Conservation (phyloP, 2,797 vertebrate genomes). For the Tiaroga cobitis region DNA sequence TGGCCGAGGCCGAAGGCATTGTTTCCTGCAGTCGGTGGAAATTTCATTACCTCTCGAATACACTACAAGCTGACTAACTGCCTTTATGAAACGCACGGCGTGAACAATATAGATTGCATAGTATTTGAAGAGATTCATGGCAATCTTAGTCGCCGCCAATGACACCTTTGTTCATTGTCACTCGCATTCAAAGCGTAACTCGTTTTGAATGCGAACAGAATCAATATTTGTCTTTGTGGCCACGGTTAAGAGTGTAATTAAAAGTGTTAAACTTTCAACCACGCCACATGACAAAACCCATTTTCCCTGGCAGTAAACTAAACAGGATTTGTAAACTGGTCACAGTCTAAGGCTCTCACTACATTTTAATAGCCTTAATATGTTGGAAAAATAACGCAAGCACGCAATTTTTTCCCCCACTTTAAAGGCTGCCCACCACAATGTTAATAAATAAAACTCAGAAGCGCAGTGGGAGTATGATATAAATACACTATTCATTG, state of each 20-base stretch:
- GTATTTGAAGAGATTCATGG: conserved; percentile 48
- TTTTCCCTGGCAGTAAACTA: conserved; percentile 44
- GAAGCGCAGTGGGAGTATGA: conserved; percentile 9
- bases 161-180: conserved; percentile 29
- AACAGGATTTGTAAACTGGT: conserved; percentile 50
- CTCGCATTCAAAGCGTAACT: neutral
- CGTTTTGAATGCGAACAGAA: conserved; percentile 8
- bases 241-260: conserved; percentile 64
- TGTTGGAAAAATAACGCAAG: conserved; percentile 26
- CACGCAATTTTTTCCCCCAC: neutral
- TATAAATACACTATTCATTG: conserved; percentile 4
- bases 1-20: conserved; percentile 74
- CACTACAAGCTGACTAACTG: conserved; percentile 78
- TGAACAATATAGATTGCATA: conserved; percentile 55
- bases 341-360: conserved; percentile 38
- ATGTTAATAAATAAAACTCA: conserved; percentile 37
- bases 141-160: conserved; percentile 32
- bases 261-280: conserved; percentile 65
- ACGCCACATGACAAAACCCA: conserved; percentile 32
- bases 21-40: conserved; percentile 81
- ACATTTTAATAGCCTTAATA: conserved; percentile 46
- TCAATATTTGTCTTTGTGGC: conserved; percentile 29
- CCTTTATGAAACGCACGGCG: conserved; percentile 73
- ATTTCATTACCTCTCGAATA: conserved; percentile 80
- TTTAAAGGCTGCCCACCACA: conserved; percentile 36